Conservation (phyloP, 1,140 invertebrate genomes). For the Drosophila quadrilineata region DNA sequence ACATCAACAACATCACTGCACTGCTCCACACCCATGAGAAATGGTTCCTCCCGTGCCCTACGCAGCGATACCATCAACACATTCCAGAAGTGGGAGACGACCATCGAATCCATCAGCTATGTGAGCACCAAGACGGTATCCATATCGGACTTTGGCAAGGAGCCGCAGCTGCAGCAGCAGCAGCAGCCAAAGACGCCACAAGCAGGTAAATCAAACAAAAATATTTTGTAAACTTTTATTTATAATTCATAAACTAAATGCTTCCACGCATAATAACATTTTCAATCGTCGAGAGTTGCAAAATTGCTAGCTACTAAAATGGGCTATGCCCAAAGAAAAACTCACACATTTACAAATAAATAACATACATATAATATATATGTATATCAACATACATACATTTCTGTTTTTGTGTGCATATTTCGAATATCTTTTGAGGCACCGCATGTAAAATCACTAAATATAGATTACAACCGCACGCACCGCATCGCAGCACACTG, state of each 20-base stretch:
- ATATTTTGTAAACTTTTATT: background rate
- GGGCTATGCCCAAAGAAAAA: conserved; percentile 29
- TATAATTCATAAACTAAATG: conserved; percentile 45
- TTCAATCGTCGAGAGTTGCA: conserved; percentile 57
- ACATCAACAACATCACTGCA: conserved; percentile 73
- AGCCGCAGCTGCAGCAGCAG: conserved; percentile 46
- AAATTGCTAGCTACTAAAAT: conserved; percentile 68
- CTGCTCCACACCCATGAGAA: conserved; percentile 54
- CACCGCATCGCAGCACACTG: conserved; percentile 54
- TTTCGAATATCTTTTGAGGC: conserved; percentile 71
- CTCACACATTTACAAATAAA: too few relatives aligned
- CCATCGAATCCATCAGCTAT: conserved; percentile 76
- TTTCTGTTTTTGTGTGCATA: conserved; percentile 31
- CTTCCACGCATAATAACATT: conserved; percentile 42
- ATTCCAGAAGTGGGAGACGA: conserved; percentile 80
- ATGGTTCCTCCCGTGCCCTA: conserved; percentile 44
- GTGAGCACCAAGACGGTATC: conserved; percentile 75
- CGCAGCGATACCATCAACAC: conserved; percentile 74
- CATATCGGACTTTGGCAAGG: conserved; percentile 61
- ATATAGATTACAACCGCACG: conserved; percentile 78
- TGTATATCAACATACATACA: too few relatives aligned
- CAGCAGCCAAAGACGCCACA: conserved; percentile 26
- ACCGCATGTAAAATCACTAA: conserved; percentile 80
- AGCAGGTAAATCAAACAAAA: conserved; percentile 40
- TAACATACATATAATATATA: background rate